A percentile compares a stretch with the other conserved stretches of the same genome.
Conservation (phyloP, 1,140 invertebrate genomes). For the Conus betulinus region DNA sequence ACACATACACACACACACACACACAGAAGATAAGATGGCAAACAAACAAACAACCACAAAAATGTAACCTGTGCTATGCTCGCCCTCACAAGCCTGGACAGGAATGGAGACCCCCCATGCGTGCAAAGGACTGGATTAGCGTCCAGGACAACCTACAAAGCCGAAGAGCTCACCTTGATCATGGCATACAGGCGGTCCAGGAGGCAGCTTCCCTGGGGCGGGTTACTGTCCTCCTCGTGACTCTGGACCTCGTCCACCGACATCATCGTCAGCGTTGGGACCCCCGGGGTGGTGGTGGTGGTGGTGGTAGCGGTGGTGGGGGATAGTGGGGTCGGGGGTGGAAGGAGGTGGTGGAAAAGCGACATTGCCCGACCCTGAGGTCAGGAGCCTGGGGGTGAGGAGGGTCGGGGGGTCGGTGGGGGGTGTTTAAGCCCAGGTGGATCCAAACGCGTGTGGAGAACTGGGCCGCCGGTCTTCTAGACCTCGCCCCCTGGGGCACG, state of each 20-base stretch:
- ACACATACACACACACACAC: constrained; percentile 9
- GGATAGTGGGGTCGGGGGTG: background rate
- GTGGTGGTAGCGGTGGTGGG: background rate
- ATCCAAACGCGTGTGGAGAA: background rate
- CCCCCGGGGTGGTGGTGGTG: background rate
- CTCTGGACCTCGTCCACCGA: background rate
- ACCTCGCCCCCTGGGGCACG: too few species aligned
- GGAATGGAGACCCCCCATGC: background rate
- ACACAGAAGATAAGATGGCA: background rate
- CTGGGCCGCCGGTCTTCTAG: background rate
- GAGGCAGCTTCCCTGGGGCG: background rate
- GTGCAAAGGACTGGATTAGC: too few species aligned
- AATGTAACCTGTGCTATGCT: background rate
- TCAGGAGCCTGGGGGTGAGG: background rate
- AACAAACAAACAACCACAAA: too few species aligned
- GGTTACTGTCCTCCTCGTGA: background rate
- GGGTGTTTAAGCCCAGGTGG: background rate
- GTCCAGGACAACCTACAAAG: too few species aligned
- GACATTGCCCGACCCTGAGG: background rate
- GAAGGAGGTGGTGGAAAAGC: background rate
- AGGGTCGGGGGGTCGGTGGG: background rate
- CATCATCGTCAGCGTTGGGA: background rate
- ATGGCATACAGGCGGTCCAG: background rate
- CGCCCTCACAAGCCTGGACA: background rate
- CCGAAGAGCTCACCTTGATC: background rate